These are phyloP conservation scores for Cacoxenus indagator DNA, from an alignment of 2,888 invertebrate genomes.

Conservation along the genomic window DNA sequence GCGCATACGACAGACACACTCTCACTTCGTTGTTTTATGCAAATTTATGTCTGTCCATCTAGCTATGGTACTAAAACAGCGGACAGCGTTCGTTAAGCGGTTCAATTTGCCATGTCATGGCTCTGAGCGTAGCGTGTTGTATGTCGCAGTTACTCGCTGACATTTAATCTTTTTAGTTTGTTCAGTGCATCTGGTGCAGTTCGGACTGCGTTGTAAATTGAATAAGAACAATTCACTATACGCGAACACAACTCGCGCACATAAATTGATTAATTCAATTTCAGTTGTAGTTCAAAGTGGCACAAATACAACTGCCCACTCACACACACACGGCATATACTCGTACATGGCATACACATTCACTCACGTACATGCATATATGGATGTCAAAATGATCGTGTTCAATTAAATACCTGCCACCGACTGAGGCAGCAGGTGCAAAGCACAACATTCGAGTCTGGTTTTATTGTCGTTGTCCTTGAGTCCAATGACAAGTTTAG, in stretches of 20 bases:
- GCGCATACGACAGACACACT: not conserved
- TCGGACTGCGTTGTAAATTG: constrained; percentile 21
- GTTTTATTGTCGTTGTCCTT: constrained; percentile 42
- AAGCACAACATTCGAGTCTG: not conserved
- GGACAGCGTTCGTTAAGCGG: constrained; percentile 16
- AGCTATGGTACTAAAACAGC: no score
- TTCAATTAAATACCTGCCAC: not conserved
- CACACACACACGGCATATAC: no score
- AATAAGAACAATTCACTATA: constrained; percentile 9
- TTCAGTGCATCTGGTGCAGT: constrained; percentile 35
- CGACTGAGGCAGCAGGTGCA: not conserved
- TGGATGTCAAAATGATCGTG: not conserved
- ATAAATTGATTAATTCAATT: constrained; percentile 45
- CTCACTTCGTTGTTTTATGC: not conserved
- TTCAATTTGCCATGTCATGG: not conserved
- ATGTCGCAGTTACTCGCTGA: not conserved
- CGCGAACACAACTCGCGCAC: constrained; percentile 1
- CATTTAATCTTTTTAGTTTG: not conserved
- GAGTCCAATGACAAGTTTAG: constrained; percentile 40
- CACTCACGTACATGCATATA: not conserved
- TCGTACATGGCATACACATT: no score
- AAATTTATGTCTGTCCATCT: not conserved
- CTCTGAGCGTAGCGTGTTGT: not conserved
- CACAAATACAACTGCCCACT: constrained; percentile 25
- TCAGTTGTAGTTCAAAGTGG: constrained; percentile 32